Base-by-base conservation (phyloP, 2,888 invertebrate genomes). In the Apantesis nais region DNA sequence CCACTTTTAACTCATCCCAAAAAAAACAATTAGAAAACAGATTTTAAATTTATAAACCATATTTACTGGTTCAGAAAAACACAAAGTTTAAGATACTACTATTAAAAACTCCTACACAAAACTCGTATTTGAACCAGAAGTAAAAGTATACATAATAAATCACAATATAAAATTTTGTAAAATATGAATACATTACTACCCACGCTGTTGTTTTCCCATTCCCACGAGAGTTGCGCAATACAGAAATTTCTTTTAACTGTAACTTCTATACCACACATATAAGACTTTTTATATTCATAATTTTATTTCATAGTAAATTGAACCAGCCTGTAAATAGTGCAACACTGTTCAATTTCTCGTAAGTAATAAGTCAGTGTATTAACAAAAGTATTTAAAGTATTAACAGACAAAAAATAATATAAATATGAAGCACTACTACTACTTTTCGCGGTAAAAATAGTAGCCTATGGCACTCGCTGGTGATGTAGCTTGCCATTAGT, bases 161-260 rank as follows among this genome's bases (percentile, higher is more conserved):
- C 41, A 75, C 34, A 62, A 61, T 61, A 22, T 22, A 34, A 2
- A 61, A 61, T 61, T 55, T 52, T 16, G 8, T 29, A 29, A 25
- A 58, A 58, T 16, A 58, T 58, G 29, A 58, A 16, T 22, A 19
- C 61, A 25, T n/a, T 22, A 62, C 22, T 22, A 34, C 37, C 31
- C 61, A 62, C 34, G 12, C 5, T 2, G 5, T n/a, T 37, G 37
- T 58, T 58, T 58, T 58, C 66, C 39, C 4, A 39, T 66, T 66
- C 34, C 37, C 64, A 44, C 25, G 25, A 64, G 3, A 25, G 9
- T 64, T 64, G 48, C 31, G 48, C 31, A 64, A 64, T 44, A 31
- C 14, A 12, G 48, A 64, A 48, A 64, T 48, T 44, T 64, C 19
- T 64, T 34, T 64, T 31, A 29, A 44, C 31, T 22, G 2, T 64